These are phyloP conservation scores for Lydus trimaculatus DNA, from an alignment of 2,888 invertebrate species.

Conservation along the genomic window DNA sequence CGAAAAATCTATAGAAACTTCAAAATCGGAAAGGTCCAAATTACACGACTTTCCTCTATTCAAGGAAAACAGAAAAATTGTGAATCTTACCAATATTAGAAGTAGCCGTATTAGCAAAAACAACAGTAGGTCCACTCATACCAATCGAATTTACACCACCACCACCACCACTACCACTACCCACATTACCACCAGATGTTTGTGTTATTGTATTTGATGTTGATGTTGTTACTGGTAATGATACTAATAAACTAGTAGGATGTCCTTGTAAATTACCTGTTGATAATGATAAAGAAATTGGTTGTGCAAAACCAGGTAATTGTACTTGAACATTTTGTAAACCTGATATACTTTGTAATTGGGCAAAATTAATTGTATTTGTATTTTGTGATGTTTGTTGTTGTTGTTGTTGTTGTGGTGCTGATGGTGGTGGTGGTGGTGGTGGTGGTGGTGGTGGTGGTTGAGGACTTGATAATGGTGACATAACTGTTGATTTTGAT, in stretches of 20 bases:
- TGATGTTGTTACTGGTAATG: constrained; percentile 56
- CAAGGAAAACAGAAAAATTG: too few relatives aligned
- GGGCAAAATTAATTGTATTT: constrained; percentile 77
- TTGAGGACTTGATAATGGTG: constrained; percentile 69
- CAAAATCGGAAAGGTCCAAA: too few relatives aligned
- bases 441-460: constrained; percentile 56
- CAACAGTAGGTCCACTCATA: constrained; percentile 53
- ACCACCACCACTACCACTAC: constrained; percentile 30
- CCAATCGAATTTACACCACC: constrained; percentile 36
- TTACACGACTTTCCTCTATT: too few relatives aligned
- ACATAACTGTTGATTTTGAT: constrained; percentile 58
- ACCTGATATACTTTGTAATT: constrained; percentile 72
- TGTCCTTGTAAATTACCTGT: constrained; percentile 65
- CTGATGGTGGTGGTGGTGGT: constrained; percentile 48
- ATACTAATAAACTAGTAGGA: constrained; percentile 56
- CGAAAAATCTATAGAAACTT: too few relatives aligned
- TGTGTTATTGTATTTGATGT: constrained; percentile 56
- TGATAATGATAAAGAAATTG: constrained; percentile 79
- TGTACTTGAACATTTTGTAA: constrained; percentile 83
- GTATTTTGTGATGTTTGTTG: constrained; percentile 60
- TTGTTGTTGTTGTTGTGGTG: constrained; percentile 57
- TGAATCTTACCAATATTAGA: constrained; percentile 53
- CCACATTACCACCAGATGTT: constrained; percentile 41
- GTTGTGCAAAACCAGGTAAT: constrained; percentile 84
- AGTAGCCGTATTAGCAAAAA: constrained; percentile 53